Evolutionary conservation across 2,797 vertebrate species (phyloP).

Genomic region (Hydrolagus colliei): DNA sequence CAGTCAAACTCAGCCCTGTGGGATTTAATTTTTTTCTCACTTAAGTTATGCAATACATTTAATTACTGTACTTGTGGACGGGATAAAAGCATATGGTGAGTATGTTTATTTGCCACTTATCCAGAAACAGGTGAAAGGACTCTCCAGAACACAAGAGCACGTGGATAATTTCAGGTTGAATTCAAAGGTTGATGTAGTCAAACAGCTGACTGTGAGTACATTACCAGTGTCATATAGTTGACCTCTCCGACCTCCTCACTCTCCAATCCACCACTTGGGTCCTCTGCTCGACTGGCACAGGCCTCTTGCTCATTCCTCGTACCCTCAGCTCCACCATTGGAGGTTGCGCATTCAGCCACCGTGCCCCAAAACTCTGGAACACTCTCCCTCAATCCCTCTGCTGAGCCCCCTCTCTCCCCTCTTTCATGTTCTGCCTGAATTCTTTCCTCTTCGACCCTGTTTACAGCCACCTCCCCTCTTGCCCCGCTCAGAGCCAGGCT

Average conservation of each 20-base stretch:
- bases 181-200: neutral
- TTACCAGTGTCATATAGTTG: neutral
- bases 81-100: conserved; percentile 31
- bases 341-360: too few relatives aligned
- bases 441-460: too few relatives aligned
- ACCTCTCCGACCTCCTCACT: neutral
- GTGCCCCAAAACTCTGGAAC: too few relatives aligned
- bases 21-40: conserved; percentile 22
- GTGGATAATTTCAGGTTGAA: neutral
- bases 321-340: too few relatives aligned
- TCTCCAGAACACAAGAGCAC: neutral
- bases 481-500: too few relatives aligned
- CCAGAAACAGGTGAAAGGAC: conserved; percentile 28
- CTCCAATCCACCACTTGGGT: too few relatives aligned
- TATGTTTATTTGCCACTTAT: conserved; percentile 30
- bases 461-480: too few relatives aligned
- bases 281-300: too few relatives aligned
- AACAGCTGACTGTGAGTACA: neutral
- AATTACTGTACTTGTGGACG: conserved; percentile 31
- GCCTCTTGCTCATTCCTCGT: too few relatives aligned
- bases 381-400: too few relatives aligned
- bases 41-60: conserved; percentile 24
- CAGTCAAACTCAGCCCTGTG: conserved; percentile 20
- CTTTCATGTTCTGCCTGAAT: too few relatives aligned
- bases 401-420: too few relatives aligned